These are phyloP conservation scores for Galleria mellonella DNA, from an alignment of 1,140 invertebrate genomes.

Conservation along the genomic window DNA sequence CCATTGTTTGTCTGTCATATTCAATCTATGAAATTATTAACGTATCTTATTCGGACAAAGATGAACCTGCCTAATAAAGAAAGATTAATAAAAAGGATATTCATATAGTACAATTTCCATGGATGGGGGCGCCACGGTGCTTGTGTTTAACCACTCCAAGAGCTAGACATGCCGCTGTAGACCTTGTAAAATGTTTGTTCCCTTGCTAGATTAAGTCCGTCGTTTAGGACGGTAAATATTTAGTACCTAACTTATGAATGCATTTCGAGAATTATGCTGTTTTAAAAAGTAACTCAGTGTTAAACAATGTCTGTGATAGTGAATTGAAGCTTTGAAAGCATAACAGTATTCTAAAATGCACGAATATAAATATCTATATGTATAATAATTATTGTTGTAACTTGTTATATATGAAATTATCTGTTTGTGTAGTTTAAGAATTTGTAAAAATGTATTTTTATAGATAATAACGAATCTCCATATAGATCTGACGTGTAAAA, in stretches of 20 bases:
- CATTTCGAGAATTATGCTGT: constrained; percentile 9
- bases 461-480: constrained; percentile 23
- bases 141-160: no score
- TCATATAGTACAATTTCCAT: no score
- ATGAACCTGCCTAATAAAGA: no score
- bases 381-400: constrained; percentile 20
- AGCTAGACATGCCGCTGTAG: no score
- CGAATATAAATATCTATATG: constrained; percentile 27
- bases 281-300: constrained; percentile 13
- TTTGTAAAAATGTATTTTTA: constrained; percentile 40
- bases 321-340: constrained; percentile 53
- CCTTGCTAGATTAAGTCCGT: no score
- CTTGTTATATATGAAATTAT: constrained; percentile 12
- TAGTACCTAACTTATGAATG: background rate
- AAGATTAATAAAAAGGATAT: no score
- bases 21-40: no score
- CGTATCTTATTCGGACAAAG: no score
- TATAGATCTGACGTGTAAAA: background rate
- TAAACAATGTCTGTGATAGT: constrained; percentile 57
- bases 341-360: constrained; percentile 54
- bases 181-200: no score
- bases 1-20: no score
- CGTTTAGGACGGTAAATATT: no score
- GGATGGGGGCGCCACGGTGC: no score
- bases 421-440: constrained; percentile 24